Percentiles rank a stretch among this genome's conserved stretches.
Evolutionary conservation across 1,140 invertebrate species (phyloP).

Genomic region (Zaprionus ghesquierei): DNA sequence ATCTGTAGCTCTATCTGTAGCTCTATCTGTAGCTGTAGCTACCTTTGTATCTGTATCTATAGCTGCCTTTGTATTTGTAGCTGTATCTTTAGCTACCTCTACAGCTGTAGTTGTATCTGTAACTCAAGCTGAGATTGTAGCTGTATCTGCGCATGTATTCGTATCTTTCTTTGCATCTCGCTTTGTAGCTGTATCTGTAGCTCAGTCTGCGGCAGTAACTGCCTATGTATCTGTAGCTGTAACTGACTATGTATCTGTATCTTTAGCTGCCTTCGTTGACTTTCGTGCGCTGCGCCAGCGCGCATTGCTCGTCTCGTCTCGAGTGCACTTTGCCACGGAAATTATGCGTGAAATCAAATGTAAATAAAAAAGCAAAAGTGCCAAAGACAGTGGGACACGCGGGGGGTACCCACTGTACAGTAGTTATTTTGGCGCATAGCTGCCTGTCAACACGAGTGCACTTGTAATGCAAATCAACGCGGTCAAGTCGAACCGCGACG

Average conservation of each 20-base stretch:
- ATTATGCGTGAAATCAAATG: slow-evolving; percentile 80
- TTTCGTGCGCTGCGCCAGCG: slow-evolving; percentile 54
- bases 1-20: not conserved
- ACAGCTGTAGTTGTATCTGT: not conserved
- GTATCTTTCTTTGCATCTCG: not conserved
- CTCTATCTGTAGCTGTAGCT: not conserved
- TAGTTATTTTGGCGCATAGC: slow-evolving; percentile 82
- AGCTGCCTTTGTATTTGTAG: slow-evolving; percentile 9
- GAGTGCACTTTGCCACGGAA: slow-evolving; percentile 77
- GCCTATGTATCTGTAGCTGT: slow-evolving; percentile 3
- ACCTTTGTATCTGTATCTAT: not conserved
- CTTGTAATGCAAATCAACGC: slow-evolving; percentile 80
- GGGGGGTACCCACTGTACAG: slow-evolving; percentile 46
- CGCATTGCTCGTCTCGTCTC: slow-evolving; percentile 52
- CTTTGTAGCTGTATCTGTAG: slow-evolving; percentile 7
- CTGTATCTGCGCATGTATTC: not conserved
- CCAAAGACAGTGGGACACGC: not conserved
- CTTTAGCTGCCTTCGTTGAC: slow-evolving; percentile 10
- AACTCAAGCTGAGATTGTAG: not conserved
- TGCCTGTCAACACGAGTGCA: slow-evolving; percentile 79
- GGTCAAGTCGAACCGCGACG: slow-evolving; percentile 67
- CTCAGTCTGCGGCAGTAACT: slow-evolving; percentile 13
- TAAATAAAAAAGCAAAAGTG: slow-evolving; percentile 61
- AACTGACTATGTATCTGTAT: not conserved
- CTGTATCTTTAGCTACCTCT: not conserved